These are phyloP conservation scores for Mactromeris polynyma DNA, from an alignment of 2,888 invertebrate species.

Conservation along the genomic window DNA sequence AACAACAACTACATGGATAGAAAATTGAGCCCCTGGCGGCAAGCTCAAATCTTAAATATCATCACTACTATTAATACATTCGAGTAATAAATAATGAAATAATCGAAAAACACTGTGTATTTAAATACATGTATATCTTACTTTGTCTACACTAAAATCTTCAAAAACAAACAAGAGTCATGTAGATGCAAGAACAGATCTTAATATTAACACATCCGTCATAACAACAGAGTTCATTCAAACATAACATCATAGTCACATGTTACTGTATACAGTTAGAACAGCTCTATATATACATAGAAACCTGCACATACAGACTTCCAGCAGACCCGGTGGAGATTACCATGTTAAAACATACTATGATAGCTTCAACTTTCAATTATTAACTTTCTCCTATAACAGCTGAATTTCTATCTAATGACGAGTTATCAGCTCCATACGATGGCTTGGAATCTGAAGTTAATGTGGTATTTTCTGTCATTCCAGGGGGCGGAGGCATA, in stretches of 20 bases:
- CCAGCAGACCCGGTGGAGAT: background rate
- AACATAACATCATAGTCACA: background rate
- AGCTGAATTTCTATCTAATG: conserved; percentile 20
- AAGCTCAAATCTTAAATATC: background rate
- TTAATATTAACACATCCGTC: background rate
- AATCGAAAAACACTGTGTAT: too few species aligned
- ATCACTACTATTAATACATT: background rate
- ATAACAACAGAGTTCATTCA: background rate
- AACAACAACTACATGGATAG: too few species aligned
- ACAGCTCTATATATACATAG: background rate
- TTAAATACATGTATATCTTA: too few species aligned
- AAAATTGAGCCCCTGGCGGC: background rate
- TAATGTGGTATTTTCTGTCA: conserved; percentile 76
- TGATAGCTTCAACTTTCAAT: background rate
- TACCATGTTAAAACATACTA: background rate
- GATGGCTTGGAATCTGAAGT: conserved; percentile 73
- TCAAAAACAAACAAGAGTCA: background rate
- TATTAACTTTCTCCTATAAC: conserved; percentile 22
- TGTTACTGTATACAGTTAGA: background rate
- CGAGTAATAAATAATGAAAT: too few species aligned
- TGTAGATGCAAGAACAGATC: background rate
- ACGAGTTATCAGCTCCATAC: conserved; percentile 68
- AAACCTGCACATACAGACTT: background rate
- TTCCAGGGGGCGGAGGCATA: conserved; percentile 68
- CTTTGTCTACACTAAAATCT: too few species aligned